Conservation (phyloP, 2,797 vertebrate species). For the Sebastolobus alascanus region DNA sequence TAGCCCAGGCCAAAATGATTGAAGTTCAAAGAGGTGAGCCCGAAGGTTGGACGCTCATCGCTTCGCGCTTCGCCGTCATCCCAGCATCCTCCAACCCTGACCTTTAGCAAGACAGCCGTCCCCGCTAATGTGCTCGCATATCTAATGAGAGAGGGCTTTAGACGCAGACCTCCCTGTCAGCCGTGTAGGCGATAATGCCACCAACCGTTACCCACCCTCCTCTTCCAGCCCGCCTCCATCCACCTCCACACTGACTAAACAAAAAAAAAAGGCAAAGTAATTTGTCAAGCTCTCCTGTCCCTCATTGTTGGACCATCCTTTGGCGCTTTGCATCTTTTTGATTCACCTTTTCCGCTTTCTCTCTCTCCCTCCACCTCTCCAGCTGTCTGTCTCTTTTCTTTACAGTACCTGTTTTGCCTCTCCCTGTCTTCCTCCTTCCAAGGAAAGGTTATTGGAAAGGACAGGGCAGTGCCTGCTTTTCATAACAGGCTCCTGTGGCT, state of each 20-base stretch:
- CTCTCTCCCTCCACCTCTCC: slow-evolving; percentile 37
- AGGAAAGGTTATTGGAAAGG: slow-evolving; percentile 86
- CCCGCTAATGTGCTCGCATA: slow-evolving; percentile 86
- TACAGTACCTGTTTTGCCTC: slow-evolving; percentile 64
- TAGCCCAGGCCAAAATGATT: slow-evolving; percentile 87
- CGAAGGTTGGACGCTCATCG: slow-evolving; percentile 84
- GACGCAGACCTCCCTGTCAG: slow-evolving; percentile 84
- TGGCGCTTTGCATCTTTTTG: slow-evolving; percentile 49
- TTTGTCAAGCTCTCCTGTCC: slow-evolving; percentile 62
- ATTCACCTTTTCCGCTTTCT: slow-evolving; percentile 32
- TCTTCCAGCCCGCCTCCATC: slow-evolving; percentile 29
- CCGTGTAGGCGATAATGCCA: slow-evolving; percentile 82
- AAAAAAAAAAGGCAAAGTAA: slow-evolving; percentile 45
- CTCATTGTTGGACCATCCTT: slow-evolving; percentile 70
- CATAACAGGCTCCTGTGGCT: slow-evolving; percentile 76
- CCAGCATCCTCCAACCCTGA: slow-evolving; percentile 86
- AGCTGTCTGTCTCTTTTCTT: slow-evolving; percentile 72
- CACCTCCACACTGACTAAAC: slow-evolving; percentile 58
- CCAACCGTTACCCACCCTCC: slow-evolving; percentile 66
- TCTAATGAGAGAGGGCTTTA: slow-evolving; percentile 86
- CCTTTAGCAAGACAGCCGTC: slow-evolving; percentile 88
- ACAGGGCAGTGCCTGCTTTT: slow-evolving; percentile 79
- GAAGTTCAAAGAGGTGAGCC: slow-evolving; percentile 89
- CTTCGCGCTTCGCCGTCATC: slow-evolving; percentile 75
- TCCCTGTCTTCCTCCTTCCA: slow-evolving; percentile 61